Conservation (phyloP, 1,140 invertebrate genomes). For the Ylistrum balloti region DNA sequence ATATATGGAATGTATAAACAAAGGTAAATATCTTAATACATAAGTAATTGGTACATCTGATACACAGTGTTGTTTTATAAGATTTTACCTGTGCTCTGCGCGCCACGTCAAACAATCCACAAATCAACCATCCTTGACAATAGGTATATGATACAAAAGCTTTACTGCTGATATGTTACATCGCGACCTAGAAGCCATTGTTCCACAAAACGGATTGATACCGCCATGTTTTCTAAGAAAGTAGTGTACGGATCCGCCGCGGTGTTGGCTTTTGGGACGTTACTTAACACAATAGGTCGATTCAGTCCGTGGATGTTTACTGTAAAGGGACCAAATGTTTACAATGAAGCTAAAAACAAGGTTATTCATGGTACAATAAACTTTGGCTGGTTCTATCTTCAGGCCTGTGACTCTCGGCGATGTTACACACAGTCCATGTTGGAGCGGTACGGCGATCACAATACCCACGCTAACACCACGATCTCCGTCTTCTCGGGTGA, state of each 20-base stretch:
- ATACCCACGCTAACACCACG: not conserved
- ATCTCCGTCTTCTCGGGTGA: constrained; percentile 3
- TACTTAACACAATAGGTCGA: not conserved
- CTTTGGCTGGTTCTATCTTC: constrained; percentile 1
- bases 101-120: too few species aligned
- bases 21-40: not conserved
- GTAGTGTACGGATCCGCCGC: not conserved
- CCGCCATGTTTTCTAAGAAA: constrained; percentile 33
- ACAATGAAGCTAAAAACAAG: not conserved
- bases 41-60: not conserved
- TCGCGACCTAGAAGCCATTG: not conserved
- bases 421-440: not conserved
- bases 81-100: not conserved
- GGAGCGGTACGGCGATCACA: not conserved
- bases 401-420: constrained; percentile 1
- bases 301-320: constrained; percentile 13
- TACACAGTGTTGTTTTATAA: not conserved
- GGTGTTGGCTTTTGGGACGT: not conserved
- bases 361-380: not conserved
- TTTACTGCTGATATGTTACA: not conserved
- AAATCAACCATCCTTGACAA: too few species aligned
- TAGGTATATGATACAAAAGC: not conserved
- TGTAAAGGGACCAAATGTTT: not conserved
- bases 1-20: constrained; percentile 8
- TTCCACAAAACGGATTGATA: not conserved